Evolutionary conservation across 1,140 invertebrate genomes (phyloP).

Genomic region (Pseudomyrmex dendroicus): DNA sequence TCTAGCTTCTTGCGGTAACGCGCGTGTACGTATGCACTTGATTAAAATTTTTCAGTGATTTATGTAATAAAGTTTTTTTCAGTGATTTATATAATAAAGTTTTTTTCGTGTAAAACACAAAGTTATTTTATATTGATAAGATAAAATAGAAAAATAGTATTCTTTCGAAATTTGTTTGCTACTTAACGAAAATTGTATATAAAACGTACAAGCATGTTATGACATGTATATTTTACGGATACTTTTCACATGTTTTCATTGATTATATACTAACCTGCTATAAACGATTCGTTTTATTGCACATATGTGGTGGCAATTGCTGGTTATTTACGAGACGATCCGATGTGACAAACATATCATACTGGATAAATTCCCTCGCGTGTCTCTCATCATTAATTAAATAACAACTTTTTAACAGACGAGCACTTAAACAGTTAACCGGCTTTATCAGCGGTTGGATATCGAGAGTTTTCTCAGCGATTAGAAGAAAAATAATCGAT

Average conservation of each 20-base stretch:
- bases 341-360: conserved; percentile 35
- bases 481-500: conserved; percentile 12
- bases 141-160: neutral
- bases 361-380: conserved; percentile 29
- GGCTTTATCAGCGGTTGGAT: neutral
- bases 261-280: neutral
- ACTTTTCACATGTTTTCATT: neutral
- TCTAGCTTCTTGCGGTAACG: too few species aligned
- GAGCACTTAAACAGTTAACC: conserved; percentile 16
- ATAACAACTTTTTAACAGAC: conserved; percentile 51
- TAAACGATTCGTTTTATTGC: conserved; percentile 21
- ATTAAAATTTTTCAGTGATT: conserved; percentile 20
- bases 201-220: neutral
- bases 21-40: neutral
- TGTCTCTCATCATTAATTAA: conserved; percentile 40
- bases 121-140: too few species aligned
- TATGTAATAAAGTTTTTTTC: neutral
- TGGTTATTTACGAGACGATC: conserved; percentile 50
- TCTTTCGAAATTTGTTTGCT: neutral
- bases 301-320: conserved; percentile 12
- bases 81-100: neutral
- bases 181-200: neutral
- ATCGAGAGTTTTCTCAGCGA: neutral
- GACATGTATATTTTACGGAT: neutral
- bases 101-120: too few species aligned